phyloP scores from a whole-genome alignment of 2,113 vertebrate genomes.

The pig (Sus scrofa) region DNA sequence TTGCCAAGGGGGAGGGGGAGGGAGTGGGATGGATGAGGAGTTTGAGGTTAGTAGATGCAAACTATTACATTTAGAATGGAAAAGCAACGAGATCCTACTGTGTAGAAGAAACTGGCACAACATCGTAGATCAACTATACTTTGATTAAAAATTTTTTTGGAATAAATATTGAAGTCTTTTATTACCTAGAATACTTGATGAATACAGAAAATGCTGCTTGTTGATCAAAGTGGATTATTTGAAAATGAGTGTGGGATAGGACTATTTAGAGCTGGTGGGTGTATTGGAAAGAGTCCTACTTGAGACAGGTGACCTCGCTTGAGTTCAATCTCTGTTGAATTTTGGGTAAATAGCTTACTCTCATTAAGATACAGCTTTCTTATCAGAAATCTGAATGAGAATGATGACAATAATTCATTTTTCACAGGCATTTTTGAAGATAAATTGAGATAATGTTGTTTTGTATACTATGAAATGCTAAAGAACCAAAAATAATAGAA shows the following conservation, averaged over 20 bases:
- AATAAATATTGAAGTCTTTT: neutral
- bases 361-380: conserved; percentile 24
- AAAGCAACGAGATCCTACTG: too few relatives aligned
- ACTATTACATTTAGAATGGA: too few relatives aligned
- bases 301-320: conserved; percentile 28
- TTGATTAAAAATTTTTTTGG: too few relatives aligned
- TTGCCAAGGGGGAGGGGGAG: too few relatives aligned
- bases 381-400: conserved; percentile 42
- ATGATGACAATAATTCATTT: conserved; percentile 29
- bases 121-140: too few relatives aligned
- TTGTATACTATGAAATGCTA: neutral
- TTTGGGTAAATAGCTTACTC: conserved; percentile 33
- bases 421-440: conserved; percentile 55
- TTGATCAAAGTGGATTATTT: conserved; percentile 53
- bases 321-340: conserved; percentile 53
- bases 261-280: neutral
- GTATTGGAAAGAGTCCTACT: neutral
- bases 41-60: too few relatives aligned
- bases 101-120: too few relatives aligned
- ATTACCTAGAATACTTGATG: conserved; percentile 27
- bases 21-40: too few relatives aligned
- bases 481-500: conserved; percentile 17
- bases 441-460: conserved; percentile 21
- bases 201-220: conserved; percentile 12
- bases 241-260: neutral